Base-by-base conservation (phyloP, 1,140 invertebrate genomes). In the Danaus plexippus region DNA sequence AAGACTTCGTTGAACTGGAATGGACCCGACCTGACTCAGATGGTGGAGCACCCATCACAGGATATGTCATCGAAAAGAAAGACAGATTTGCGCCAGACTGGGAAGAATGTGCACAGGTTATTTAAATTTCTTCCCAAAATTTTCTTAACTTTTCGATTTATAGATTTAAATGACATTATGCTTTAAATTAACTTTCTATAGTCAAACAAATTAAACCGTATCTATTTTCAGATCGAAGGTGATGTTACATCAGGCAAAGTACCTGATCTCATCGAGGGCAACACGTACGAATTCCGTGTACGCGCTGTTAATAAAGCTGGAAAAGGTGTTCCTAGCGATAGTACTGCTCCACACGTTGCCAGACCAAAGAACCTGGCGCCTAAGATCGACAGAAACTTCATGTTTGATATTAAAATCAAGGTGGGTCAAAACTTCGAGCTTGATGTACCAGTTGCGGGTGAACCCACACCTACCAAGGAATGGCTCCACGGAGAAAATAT, bases 1-100 rank as follows among this genome's bases (percentile, higher is more conserved):
- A 89, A 61, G 94, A 98, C 83, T 97, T 95, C 70, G 97, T 98
- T n/a, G 94, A 98, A 71, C 89, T 99, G n/a, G 91, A 95, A 86
- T 99, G 98, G 97, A 90, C 90, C 49, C 90, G 92, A 63, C 98
- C 98, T 11, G 89, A 92, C 47, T 89, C 89, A 46, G 96, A 98
- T 88, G 96, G 96, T 13, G 96, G 96, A 5, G 92, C 94, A 9
- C 95, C 95, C 3, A 95, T 98, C 65, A 96, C 93, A 11, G 95
- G 95, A 9, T 98, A 98, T 66, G 88, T 99, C 18, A 96, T 99
- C 84, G 98, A 99, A 79, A 99, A 98, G 89, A 94, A 95, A 68
- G 96, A 98, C 73, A 95, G 96, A 76, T 96, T 94, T 75, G 92
- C 90, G 80, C 93, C 92, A 8, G 92, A 92, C 53, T 95, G 96